Conservation (phyloP, 2,797 vertebrate genomes). For the Paedocypris micromegethes region DNA sequence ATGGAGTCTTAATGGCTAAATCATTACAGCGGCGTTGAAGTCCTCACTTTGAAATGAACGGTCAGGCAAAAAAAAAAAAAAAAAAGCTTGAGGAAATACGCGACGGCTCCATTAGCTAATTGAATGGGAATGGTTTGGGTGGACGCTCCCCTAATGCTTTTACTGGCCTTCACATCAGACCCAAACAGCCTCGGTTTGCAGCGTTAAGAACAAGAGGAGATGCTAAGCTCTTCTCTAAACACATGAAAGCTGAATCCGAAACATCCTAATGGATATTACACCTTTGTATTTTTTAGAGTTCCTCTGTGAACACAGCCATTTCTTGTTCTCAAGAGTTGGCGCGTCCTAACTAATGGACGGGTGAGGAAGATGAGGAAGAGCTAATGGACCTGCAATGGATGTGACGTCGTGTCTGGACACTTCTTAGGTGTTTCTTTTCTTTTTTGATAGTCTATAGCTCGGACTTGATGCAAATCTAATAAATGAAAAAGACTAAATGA, state of each 20-base stretch:
- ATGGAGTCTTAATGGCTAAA: constrained; percentile 64
- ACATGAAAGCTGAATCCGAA: constrained; percentile 22
- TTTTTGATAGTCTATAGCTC: too few species aligned
- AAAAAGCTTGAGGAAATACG: constrained; percentile 42
- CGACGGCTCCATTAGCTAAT: constrained; percentile 70
- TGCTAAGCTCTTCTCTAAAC: constrained; percentile 11
- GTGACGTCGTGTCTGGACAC: not conserved
- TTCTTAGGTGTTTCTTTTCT: too few species aligned
- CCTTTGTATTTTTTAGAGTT: constrained; percentile 19
- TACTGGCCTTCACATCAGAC: constrained; percentile 37
- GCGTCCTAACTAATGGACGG: too few species aligned
- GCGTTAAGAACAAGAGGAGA: constrained; percentile 10
- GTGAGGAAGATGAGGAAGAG: not conserved
- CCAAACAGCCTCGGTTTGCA: constrained; percentile 32
- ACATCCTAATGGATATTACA: constrained; percentile 4
- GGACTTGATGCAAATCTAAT: too few species aligned
- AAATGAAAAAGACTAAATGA: too few species aligned
- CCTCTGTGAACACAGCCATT: constrained; percentile 6
- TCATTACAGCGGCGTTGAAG: constrained; percentile 61
- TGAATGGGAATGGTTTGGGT: constrained; percentile 62
- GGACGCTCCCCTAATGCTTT: constrained; percentile 44
- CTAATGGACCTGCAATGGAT: constrained; percentile 10
- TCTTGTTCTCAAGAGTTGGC: constrained; percentile 9
- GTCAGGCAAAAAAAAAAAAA: constrained; percentile 54
- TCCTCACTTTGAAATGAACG: constrained; percentile 55